Conservation (phyloP, 23 tunicate genomes). For the Phallusia fumigata region DNA sequence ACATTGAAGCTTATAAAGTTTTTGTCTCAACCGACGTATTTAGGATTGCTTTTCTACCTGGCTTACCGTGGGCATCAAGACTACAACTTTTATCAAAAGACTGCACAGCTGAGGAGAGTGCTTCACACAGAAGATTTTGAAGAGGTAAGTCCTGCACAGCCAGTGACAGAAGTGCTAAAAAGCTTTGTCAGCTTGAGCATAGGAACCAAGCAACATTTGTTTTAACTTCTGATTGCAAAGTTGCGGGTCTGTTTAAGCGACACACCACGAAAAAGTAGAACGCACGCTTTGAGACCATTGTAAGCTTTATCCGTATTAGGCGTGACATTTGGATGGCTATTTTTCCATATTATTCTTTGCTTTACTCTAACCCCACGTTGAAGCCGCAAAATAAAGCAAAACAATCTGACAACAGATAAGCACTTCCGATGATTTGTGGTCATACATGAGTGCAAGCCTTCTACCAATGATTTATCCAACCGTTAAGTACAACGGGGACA, state of each 20-base stretch:
- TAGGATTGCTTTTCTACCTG: conserved; percentile 27
- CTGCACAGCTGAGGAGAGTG: conserved; percentile 24
- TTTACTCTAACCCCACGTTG: too few species aligned
- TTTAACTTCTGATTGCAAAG: too few species aligned
- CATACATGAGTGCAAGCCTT: conserved; percentile 15
- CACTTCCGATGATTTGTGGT: conserved; percentile 18
- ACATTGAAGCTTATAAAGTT: not conserved
- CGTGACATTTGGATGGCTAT: too few species aligned
- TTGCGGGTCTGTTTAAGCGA: too few species aligned
- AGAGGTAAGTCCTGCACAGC: conserved; percentile 7
- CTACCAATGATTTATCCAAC: conserved; percentile 25
- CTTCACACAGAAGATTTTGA: conserved; percentile 25
- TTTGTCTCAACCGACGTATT: not conserved
- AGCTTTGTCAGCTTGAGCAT: too few species aligned
- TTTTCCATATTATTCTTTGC: too few species aligned
- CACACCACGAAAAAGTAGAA: too few species aligned
- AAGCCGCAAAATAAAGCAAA: too few species aligned
- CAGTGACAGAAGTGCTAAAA: too few species aligned
- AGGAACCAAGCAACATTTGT: too few species aligned
- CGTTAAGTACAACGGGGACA: conserved; percentile 33
- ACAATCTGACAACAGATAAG: not conserved
- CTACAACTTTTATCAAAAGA: conserved; percentile 19
- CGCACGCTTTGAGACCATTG: too few species aligned
- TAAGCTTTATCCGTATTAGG: too few species aligned
- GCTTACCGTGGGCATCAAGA: conserved; percentile 52